Base-by-base conservation (phyloP, 1,140 invertebrate genomes). In the Drosophila elegans region DNA sequence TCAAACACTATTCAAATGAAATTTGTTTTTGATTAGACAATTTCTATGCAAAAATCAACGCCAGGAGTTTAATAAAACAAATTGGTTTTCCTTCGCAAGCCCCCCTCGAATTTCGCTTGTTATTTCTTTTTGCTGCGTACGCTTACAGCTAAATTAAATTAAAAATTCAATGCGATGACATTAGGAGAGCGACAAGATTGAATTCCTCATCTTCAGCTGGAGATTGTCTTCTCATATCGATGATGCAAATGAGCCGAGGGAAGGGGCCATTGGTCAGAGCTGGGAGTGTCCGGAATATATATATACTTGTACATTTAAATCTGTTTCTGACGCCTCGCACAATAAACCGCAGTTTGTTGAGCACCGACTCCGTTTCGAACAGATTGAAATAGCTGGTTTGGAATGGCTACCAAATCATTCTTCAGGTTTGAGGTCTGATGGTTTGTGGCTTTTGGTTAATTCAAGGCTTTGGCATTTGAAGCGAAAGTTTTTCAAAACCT, bases 21-120 rank as follows among this genome's bases (percentile, higher is more conserved):
- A 72, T 72, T 72, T 72, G 66, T 72, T 72, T 72, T 72, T 72
- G 68, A 72, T 72, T 72, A 72, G 68, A 72, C 66, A 72, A 72
- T 72, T 72, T 72, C 64, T 71, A 72, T 72, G 68, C 68, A 57
- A 57, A 72, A 72, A 72, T 72, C 66, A 72, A 41, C 66, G 44
- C 36, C 66, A 57, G 53, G 52, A 72, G 66, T 72, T 72, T 72
- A 71, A 72, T 72, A 72, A 72, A 72, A 72, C 66, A 72, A 72
- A 72, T 72, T 72, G 68, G 66, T 25, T 67, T 72, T 68, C 11
- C 64, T 21, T 3, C 66, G 21, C 66, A n/a, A 36, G 10, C 34
- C 36, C 10, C 27, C 64, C 21, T 9, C n/a, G 5, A 36, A 9
- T 41, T 21, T 16, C 29, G 36, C 67, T 39, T 9, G 13, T 9